These are phyloP conservation scores for Semaprochilodus insignis DNA, from an alignment of 2,797 vertebrate genomes.

Conservation along the genomic window DNA sequence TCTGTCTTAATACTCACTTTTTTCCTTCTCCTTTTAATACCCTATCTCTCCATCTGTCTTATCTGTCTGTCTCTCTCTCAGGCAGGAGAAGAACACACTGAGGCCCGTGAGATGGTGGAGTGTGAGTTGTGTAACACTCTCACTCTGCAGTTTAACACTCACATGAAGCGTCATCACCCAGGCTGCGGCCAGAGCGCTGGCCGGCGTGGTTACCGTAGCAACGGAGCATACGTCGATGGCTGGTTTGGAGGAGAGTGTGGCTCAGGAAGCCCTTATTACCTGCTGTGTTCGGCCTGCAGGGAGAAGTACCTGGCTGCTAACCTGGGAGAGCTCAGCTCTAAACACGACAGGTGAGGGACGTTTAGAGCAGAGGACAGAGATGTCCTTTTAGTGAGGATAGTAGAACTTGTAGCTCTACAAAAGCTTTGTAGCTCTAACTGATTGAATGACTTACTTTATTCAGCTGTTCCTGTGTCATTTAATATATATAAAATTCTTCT, in stretches of 20 bases:
- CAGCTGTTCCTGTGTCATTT: too few species aligned
- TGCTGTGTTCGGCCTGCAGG: constrained; percentile 81
- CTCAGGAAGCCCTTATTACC: constrained; percentile 85
- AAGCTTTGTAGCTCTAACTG: too few species aligned
- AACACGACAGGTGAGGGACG: constrained; percentile 74
- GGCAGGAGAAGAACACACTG: constrained; percentile 77
- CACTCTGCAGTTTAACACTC: constrained; percentile 82
- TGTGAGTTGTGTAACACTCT: constrained; percentile 84
- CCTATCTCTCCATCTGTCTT: neutral
- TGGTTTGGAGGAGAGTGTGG: constrained; percentile 87
- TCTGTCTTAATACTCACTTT: neutral
- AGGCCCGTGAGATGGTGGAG: constrained; percentile 80
- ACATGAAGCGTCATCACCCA: constrained; percentile 83
- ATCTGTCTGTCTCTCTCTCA: constrained; percentile 46
- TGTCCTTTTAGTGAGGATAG: neutral
- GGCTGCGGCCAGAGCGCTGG: constrained; percentile 84
- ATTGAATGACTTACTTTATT: too few species aligned
- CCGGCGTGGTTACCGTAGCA: constrained; percentile 83
- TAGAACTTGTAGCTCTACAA: too few species aligned
- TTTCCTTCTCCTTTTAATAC: too few species aligned
- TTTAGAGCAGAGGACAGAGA: neutral
- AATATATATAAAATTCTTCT: too few species aligned
- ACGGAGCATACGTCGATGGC: constrained; percentile 83
- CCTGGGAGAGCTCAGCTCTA: constrained; percentile 67
- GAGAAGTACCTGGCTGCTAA: constrained; percentile 82